Conservation (phyloP, 1,140 invertebrate genomes). For the Sarcophaga bullata region DNA sequence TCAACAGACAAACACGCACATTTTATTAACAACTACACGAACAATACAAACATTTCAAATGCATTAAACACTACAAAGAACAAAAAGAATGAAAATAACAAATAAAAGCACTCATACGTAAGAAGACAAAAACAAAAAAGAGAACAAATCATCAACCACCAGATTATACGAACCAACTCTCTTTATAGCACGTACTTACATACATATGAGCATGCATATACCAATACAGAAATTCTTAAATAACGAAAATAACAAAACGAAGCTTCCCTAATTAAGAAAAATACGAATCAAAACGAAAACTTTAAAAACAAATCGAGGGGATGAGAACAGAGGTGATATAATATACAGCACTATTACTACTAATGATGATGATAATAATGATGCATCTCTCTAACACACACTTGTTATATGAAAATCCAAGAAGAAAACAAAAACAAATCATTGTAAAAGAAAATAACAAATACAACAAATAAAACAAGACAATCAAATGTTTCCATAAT, state of each 20-base stretch:
- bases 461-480: too few relatives aligned
- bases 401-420: slow-evolving; percentile 1
- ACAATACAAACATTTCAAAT: slow-evolving; percentile 6
- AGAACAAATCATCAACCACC: background rate
- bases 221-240: background rate
- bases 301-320: too few relatives aligned
- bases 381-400: slow-evolving; percentile 1
- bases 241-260: background rate
- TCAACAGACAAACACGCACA: background rate
- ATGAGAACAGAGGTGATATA: too few relatives aligned
- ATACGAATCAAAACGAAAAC: background rate
- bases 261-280: background rate
- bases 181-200: background rate
- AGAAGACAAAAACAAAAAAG: background rate
- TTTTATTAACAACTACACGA: background rate
- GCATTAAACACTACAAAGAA: background rate
- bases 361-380: too few relatives aligned
- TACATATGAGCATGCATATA: background rate
- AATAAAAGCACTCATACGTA: background rate
- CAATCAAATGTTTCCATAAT: too few relatives aligned
- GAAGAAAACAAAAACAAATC: background rate
- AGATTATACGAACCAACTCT: background rate
- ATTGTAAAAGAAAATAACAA: background rate
- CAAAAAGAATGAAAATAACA: background rate
- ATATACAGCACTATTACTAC: background rate